Evolutionary conservation across 1,140 invertebrate genomes (phyloP), one percentile per base, ranked within the genome.

Genomic region (Drosophila virilis): DNA sequence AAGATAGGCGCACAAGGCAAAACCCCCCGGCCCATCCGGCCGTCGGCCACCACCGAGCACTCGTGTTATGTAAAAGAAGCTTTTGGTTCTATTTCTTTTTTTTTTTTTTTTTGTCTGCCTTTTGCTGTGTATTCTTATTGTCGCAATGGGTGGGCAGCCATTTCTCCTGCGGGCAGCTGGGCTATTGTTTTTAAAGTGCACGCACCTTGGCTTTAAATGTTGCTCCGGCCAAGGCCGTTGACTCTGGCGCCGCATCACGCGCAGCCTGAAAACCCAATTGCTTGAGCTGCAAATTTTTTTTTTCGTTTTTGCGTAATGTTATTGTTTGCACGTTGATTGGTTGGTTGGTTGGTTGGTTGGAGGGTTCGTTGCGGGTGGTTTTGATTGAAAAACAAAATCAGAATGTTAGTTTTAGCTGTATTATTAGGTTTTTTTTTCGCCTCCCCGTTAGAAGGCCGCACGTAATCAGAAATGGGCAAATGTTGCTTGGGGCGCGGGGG

Each of bases 261-360:
- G 81, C 77, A 59, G 64, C 74, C 51, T 68, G 80, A 54, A 91
- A 58, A 68, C 90, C 90, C 83, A 91, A 75, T 88, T 90, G 86
- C 78, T 81, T 88, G 52, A 91, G 73, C 90, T 91, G 83, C 68
- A 86, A 91, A 74, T 50, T 64, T 8, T 43, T 42, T 65, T 42
- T 64, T 22, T 22, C 38, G 38, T 81, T 86, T 28, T 82, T 86
- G 78, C 75, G 75, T 88, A 79, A 88, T 82, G 52, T 78, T 85
- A 65, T 84, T 57, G 42, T 60, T 54, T 38, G 60, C 73, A 58
- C 61, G 51, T 59, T 72, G 70, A 17, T 78, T 46, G 64, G 40
- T 54, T 76, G 43, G 70, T 58, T 59, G 61, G 45, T 38, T 62
- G 12, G 45, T 70, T 62, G 46, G 68, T 71, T 67, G 45, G 6